Evolutionary conservation across 2,113 vertebrate genomes (phyloP).

Genomic region (Bubo blakistoni): DNA sequence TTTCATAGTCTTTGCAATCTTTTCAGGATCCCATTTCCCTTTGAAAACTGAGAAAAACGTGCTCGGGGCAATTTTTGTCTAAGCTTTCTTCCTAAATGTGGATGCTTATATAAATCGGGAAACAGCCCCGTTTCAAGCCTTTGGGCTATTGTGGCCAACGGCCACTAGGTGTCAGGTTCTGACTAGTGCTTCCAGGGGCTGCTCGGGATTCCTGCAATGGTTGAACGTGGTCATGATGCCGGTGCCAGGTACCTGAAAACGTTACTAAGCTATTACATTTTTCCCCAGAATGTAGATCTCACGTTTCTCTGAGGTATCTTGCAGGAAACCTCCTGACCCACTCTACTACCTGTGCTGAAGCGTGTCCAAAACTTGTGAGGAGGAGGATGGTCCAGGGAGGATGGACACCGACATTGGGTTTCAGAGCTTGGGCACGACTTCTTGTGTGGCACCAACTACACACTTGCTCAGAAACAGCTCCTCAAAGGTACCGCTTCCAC

Average conservation of each 20-base stretch:
- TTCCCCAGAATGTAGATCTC: not conserved
- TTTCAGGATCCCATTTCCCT: not conserved
- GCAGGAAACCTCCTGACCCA: not conserved
- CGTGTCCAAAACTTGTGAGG: not conserved
- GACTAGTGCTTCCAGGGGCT: not conserved
- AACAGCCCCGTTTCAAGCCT: too few relatives aligned
- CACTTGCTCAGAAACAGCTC: not conserved
- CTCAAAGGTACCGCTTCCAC: not conserved
- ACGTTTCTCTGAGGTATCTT: not conserved
- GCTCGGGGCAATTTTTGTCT: not conserved
- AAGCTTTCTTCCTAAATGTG: not conserved
- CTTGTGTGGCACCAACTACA: not conserved
- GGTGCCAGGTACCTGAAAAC: not conserved
- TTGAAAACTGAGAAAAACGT: not conserved
- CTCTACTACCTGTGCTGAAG: not conserved
- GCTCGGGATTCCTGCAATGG: fast-evolving
- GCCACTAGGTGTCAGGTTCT: slow-evolving; percentile 46
- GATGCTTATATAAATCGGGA: fast-evolving
- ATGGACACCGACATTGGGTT: fast-evolving
- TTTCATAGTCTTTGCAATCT: not conserved
- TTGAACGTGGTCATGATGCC: fast-evolving
- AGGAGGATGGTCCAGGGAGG: not conserved
- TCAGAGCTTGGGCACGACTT: not conserved
- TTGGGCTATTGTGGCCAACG: not conserved
- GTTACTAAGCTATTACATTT: not conserved